A percentile compares a stretch with the other conserved stretches of the same genome.
These are phyloP conservation scores for Phylloscopus trochiloides DNA, from an alignment of 2,113 vertebrate species.

Conservation along the genomic window DNA sequence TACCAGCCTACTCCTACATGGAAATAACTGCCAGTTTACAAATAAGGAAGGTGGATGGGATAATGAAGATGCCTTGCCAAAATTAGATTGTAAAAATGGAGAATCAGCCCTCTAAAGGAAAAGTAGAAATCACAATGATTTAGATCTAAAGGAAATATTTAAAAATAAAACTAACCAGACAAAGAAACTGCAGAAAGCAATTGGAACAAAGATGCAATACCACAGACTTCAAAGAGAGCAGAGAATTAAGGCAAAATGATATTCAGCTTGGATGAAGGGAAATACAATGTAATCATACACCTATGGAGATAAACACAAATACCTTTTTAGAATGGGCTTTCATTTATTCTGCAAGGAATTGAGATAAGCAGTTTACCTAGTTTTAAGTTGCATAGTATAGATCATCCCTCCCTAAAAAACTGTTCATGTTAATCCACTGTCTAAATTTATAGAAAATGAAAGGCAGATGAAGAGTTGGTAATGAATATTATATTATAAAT, in stretches of 20 bases:
- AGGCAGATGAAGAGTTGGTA: not conserved
- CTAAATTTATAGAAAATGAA: not conserved
- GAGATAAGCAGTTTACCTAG: not conserved
- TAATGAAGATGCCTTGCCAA: not conserved
- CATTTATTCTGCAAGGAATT: not conserved
- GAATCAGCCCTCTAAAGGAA: not conserved
- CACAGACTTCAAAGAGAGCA: not conserved
- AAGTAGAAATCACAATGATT: not conserved
- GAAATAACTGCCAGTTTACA: not conserved
- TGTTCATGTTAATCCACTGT: not conserved
- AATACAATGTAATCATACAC: not conserved
- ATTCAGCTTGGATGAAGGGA: not conserved
- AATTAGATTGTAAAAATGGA: not conserved
- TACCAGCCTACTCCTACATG: fast-evolving
- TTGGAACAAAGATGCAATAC: not conserved
- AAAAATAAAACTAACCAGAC: not conserved
- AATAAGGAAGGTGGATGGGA: not conserved
- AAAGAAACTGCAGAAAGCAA: not conserved
- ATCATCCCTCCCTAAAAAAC: not conserved
- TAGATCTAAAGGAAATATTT: not conserved
- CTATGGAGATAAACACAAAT: not conserved
- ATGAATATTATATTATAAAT: not conserved
- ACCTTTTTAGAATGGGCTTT: not conserved
- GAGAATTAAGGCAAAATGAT: not conserved
- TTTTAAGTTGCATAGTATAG: not conserved